Evolutionary conservation across 1,140 invertebrate species (phyloP).

Genomic region (Drosophila sproati): DNA sequence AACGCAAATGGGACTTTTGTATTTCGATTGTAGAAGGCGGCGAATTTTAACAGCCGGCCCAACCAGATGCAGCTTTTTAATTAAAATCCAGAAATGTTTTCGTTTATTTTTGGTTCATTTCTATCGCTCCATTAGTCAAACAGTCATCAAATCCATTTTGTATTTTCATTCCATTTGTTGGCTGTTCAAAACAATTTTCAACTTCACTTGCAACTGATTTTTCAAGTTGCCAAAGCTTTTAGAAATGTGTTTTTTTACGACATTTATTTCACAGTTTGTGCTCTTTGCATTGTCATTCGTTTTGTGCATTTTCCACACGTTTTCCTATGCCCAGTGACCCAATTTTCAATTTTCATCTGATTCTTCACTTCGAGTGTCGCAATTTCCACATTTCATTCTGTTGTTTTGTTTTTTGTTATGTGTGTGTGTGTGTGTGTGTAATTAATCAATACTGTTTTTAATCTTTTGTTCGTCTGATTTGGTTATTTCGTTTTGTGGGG

Average conservation of each 20-base stretch:
- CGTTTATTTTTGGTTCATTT: conserved; percentile 1
- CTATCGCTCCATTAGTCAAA: conserved; percentile 10
- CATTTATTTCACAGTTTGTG: conserved; percentile 14
- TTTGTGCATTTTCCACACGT: conserved; percentile 35
- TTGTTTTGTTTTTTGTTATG: background rate
- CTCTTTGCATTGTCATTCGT: conserved; percentile 16
- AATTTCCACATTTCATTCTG: conserved; percentile 48
- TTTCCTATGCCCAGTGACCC: conserved; percentile 41
- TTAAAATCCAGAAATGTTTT: conserved; percentile 12
- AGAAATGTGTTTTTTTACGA: conserved; percentile 15
- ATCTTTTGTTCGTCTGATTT: conserved; percentile 30
- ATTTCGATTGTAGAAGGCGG: conserved; percentile 14
- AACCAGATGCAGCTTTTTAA: conserved; percentile 28
- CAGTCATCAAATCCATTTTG: background rate
- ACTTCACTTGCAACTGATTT: conserved; percentile 25
- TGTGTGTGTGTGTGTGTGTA: conserved; percentile 36
- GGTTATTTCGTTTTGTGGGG: conserved; percentile 50
- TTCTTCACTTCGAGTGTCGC: conserved; percentile 59
- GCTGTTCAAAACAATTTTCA: conserved; percentile 7
- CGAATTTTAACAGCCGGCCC: background rate
- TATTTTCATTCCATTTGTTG: conserved; percentile 28
- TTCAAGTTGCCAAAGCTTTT: conserved; percentile 9
- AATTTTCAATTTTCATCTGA: conserved; percentile 45
- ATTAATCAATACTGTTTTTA: conserved; percentile 73
- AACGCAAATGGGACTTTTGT: conserved; percentile 55